Evolutionary conservation across 2,113 vertebrate genomes (phyloP), one percentile per base, ranked within the genome.

Genomic region (Dipodomys stephensi): DNA sequence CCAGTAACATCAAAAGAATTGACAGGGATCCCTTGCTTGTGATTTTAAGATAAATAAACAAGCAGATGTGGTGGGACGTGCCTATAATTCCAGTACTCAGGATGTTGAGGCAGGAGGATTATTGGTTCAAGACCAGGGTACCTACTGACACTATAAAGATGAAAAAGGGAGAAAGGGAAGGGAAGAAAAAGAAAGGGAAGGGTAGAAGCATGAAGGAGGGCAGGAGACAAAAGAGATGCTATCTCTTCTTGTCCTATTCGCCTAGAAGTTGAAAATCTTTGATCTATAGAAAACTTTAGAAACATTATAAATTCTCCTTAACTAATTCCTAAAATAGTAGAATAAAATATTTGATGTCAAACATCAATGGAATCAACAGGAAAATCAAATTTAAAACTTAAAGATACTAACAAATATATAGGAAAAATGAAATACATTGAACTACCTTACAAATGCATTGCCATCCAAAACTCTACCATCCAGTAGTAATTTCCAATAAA

Each of bases 361-460:
- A 93, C 19, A 87, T 60, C 67, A 93, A 74, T n/a, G 67, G 67
- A 78, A 69, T 35, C 86, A 89, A 79, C 13, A 87, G 16, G 80
- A 46, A 22, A 78, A 46, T 28, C 13, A 68, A 44, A 88, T 74
- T 62, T 69, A 46, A 83, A 91, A 46, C 4, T 7, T 57, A 91
- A 87, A 46, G 68, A n/a, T 91, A 57, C 72, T 74, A 77, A 73
- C 74, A 65, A 49, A 60, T 1, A 67, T 62, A 82, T 2, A 68
- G 32, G 79, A 90, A 78, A 28, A 49, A 16, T 78, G 74, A 77
- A 81, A 81, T 6, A 73, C 46, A 93, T 83, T 79, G 57, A 35
- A 76, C 19, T 64, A 44, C 16, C 67, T 86, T 83, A 46, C 22
- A 93, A 72, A 82, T 16, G 53, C 19, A 7, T 86, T 64, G n/a